A percentile compares a stretch with the other conserved stretches of the same genome.
Evolutionary conservation across 2,797 vertebrate species (phyloP).

Genomic region (Sibirionetta formosa): DNA sequence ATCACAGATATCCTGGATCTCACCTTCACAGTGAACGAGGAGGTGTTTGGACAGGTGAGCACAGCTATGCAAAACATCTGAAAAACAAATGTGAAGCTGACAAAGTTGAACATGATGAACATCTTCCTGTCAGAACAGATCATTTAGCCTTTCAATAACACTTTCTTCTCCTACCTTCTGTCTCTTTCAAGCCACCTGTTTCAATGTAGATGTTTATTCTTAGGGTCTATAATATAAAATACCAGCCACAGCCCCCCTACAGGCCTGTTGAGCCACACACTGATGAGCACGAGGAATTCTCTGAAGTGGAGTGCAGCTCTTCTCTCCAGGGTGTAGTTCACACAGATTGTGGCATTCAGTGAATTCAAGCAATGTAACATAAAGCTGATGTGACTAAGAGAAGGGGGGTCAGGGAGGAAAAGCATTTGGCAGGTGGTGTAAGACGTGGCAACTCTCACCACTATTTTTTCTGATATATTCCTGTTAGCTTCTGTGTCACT

Average conservation of each 20-base stretch:
- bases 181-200: conserved; percentile 60
- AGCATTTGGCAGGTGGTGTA: neutral
- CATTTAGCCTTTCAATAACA: conserved; percentile 25
- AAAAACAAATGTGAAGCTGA: conserved; percentile 40
- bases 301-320: neutral
- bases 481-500: neutral
- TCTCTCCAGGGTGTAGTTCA: neutral
- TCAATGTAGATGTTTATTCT: conserved; percentile 49
- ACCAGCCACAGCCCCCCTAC: neutral
- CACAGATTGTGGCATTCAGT: conserved; percentile 37
- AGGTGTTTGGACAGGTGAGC: conserved; percentile 97
- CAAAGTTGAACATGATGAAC: conserved; percentile 6
- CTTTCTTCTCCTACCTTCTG: conserved; percentile 24
- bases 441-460: neutral
- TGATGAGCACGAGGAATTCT: conserved; percentile 58
- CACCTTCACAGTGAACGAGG: conserved; percentile 97
- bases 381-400: conserved; percentile 31
- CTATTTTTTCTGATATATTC: neutral
- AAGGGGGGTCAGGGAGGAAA: neutral
- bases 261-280: conserved; percentile 30
- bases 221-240: neutral
- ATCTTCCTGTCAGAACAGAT: conserved; percentile 50
- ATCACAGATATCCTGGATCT: conserved; percentile 97
- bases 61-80: neutral
- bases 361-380: conserved; percentile 27